Base-by-base conservation (phyloP, 64 coral and sea anemone genomes). In the Dendrophyllia cribrosa region DNA sequence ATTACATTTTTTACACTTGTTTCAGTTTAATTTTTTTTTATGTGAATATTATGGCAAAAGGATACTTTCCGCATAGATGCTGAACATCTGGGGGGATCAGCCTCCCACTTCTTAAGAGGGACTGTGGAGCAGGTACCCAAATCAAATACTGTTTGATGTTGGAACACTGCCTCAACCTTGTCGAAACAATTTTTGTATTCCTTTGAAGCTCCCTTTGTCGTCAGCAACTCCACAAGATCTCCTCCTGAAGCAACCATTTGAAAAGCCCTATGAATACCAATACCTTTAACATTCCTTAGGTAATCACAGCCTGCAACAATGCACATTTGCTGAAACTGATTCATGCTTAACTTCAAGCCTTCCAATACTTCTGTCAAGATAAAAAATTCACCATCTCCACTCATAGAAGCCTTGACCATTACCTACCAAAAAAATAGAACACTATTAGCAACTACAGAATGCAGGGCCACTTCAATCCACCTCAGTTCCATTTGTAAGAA, bases 301-400 rank as follows among this genome's bases (percentile, higher is more conserved):
- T 88, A 91, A 45, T 95, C 88, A 74, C 89, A 91, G 19, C 89
- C 89, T 75, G 89, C 82, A 43, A 76, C 82, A 56, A 91, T 91
- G 58, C 75, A 91, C 43, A 90, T 56, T 43, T 91, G 25, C 2
- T 66, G 17, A 22, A 95, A 95, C 66, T 78, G 43, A 4, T 72
- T 85, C 66, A 62, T 68, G 25, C 4, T 91, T 6, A 91, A 4
- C 34, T 75, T 79, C 3, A 95, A 56, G 23, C 79, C 25, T 16
- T 86, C 45, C 43, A 90, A 26, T 0, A 89, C 26, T 8, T 87
- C 62, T 11, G 74, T 52, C 15, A 95, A 53, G 26, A 20, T 34
- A 48, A 87, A 45, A 19, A 69, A 51, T 58, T 90, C 72, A 11
- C 93, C 88, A 44, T 72, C 73, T 13, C 93, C 88, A 72, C 52